A percentile compares a stretch with the other conserved stretches of the same genome.
These are phyloP conservation scores for Drosophila nigritarsus DNA, from an alignment of 2,888 invertebrate genomes.

Conservation along the genomic window DNA sequence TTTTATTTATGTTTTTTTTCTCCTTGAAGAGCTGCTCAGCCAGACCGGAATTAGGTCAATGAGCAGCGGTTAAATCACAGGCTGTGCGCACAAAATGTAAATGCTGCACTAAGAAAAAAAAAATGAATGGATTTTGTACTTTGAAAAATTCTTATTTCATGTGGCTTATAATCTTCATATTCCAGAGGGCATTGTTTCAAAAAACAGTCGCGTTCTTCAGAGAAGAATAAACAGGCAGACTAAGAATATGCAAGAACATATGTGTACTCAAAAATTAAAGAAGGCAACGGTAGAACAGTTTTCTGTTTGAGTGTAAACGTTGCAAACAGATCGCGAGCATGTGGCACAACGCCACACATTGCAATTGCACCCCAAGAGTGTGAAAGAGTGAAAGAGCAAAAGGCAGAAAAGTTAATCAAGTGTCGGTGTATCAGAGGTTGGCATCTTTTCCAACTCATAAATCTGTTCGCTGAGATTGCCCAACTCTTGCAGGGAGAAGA, in stretches of 20 bases:
- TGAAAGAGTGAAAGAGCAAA: constrained; percentile 5
- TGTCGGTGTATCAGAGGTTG: constrained; percentile 42
- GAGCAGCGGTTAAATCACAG: constrained; percentile 51
- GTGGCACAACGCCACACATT: constrained; percentile 42
- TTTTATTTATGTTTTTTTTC: neutral
- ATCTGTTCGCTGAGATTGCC: constrained; percentile 38
- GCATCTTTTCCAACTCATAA: constrained; percentile 61
- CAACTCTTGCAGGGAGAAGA: constrained; percentile 33
- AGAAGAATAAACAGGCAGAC: neutral
- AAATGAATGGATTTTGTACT: neutral
- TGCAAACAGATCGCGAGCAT: constrained; percentile 57
- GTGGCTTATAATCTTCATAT: neutral
- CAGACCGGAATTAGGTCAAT: constrained; percentile 55
- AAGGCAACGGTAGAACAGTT: neutral
- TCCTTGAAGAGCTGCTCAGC: constrained; percentile 25
- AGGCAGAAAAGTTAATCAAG: constrained; percentile 46
- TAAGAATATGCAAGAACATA: neutral
- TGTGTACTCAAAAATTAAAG: neutral
- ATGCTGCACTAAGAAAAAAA: constrained; percentile 7
- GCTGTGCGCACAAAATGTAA: constrained; percentile 27
- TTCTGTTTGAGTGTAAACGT: constrained; percentile 5
- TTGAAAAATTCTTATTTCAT: neutral
- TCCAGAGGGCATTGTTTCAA: neutral
- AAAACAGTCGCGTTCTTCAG: neutral
- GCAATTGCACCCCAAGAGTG: constrained; percentile 18